These are phyloP conservation scores for Parapristionchus giblindavisi DNA, from an alignment of 2,888 invertebrate genomes.

Conservation along the genomic window DNA sequence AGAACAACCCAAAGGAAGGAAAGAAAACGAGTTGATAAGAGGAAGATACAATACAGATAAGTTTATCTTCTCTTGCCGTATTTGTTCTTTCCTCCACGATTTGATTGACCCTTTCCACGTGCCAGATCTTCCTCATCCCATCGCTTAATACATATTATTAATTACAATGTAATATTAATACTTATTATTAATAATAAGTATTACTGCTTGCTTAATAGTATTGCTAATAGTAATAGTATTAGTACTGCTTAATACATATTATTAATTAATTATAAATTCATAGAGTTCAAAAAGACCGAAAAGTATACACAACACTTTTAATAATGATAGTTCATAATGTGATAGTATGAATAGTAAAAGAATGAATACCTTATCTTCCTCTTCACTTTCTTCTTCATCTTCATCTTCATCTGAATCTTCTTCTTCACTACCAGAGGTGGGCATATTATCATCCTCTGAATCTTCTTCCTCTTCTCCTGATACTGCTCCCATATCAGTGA, in stretches of 20 bases:
- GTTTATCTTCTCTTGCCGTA: conserved; percentile 53
- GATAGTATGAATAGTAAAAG: background rate
- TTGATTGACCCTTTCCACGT: conserved; percentile 48
- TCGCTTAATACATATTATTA: too few species aligned
- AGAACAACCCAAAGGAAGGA: conserved; percentile 32
- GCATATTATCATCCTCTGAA: conserved; percentile 39
- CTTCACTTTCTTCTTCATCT: conserved; percentile 44
- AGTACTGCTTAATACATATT: background rate
- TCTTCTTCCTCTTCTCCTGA: conserved; percentile 39
- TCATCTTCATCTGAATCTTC: conserved; percentile 29
- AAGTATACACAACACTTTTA: background rate
- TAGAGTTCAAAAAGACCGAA: background rate
- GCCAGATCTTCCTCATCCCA: conserved; percentile 56
- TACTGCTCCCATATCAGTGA: conserved; percentile 36
- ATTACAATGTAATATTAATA: background rate
- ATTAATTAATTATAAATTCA: background rate
- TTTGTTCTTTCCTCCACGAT: conserved; percentile 54
- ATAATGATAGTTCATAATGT: background rate
- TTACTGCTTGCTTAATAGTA: background rate
- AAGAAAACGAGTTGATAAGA: background rate
- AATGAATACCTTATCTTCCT: conserved; percentile 39
- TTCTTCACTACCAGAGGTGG: conserved; percentile 32
- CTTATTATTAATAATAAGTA: background rate
- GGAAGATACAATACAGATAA: background rate
- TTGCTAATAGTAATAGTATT: background rate